Evolutionary conservation across 2,113 vertebrate genomes (phyloP), one percentile per base, ranked within the genome.

Genomic region (Campylomormyrus tamandua): DNA sequence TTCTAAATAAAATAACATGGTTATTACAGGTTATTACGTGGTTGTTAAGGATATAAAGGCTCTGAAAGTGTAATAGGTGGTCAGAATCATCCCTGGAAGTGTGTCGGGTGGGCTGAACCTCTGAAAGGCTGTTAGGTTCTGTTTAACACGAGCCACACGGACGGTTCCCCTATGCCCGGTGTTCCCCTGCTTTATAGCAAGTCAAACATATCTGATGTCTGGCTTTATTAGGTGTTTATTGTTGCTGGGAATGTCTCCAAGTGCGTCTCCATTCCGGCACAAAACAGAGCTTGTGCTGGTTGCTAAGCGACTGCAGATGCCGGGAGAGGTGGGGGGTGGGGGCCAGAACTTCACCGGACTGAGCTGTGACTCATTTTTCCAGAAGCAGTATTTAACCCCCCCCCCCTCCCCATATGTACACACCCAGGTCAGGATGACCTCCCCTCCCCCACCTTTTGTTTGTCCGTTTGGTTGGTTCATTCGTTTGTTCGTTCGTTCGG

Each of bases 171-270:
- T 45, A 6, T 3, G 77, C 17, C 24, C 31, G 17, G 39, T n/a
- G 39, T n/a, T 84, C 46, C 49, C 84, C 49, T 87, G n/a, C 46
- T 52, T 87, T 35, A 35, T 31, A 17, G 31, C 35, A 89, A 39
- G 35, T 10, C 13, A 10, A 9, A 74, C 66, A 11, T 48, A 77
- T 62, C 6, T 19, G 17, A 48, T 49, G 48, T 50, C 77, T 50
- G 48, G 50, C 70, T 89, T 83, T 35, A 42, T 89, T 52, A 89
- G 88, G 88, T 48, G 62, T 74, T 77, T 50, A 50, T 50, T 80
- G 66, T 89, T 74, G 62, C 88, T 39, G n/a, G 17, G 19, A 77
- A 48, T 49, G 46, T 27, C 74, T 58, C 88, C 88, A 35, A 35
- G 31, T 49, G 31, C n/a, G 66, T 31, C 56, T 83, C 48, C 31